phyloP scores from a whole-genome alignment of 1,140 invertebrate genomes.

The Aphelenchoides avenae region DNA sequence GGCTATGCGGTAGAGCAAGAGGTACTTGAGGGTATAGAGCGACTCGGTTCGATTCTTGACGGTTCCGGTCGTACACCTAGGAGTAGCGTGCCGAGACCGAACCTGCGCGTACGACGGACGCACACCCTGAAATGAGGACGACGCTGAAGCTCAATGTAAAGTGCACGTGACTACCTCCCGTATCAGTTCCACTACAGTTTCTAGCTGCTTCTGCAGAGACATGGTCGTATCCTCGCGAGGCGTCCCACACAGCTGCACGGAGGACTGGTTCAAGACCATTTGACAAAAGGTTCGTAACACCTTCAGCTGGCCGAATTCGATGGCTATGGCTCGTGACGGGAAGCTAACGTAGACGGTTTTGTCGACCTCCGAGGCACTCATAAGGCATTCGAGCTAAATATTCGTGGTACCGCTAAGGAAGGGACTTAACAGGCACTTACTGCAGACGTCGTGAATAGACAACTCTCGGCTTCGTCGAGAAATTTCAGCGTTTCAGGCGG shows the following conservation, averaged over 20 bases:
- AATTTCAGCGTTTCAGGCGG: too few relatives aligned
- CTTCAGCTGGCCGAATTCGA: constrained; percentile 2
- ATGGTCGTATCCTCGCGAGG: background rate
- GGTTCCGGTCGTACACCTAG: background rate
- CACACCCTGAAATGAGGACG: background rate
- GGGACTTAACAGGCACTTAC: too few relatives aligned
- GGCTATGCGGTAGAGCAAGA: constrained; percentile 16
- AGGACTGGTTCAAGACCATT: constrained; percentile 14
- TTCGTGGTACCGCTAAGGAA: background rate
- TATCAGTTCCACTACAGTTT: background rate
- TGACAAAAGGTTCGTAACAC: constrained; percentile 7
- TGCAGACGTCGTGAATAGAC: too few relatives aligned
- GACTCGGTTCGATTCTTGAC: background rate
- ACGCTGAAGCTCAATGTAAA: background rate
- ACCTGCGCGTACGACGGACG: background rate
- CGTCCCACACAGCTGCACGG: too few relatives aligned
- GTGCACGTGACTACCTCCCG: background rate
- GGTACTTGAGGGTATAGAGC: constrained; percentile 20
- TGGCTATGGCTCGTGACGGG: constrained; percentile 5
- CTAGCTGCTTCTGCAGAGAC: background rate
- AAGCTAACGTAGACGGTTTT: constrained; percentile 5
- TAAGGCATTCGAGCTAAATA: constrained; percentile 14
- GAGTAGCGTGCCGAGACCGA: background rate
- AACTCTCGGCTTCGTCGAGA: too few relatives aligned
- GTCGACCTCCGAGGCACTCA: background rate